Evolutionary conservation across 2,888 invertebrate genomes (phyloP).

Genomic region (Ephialtes manifestator): DNA sequence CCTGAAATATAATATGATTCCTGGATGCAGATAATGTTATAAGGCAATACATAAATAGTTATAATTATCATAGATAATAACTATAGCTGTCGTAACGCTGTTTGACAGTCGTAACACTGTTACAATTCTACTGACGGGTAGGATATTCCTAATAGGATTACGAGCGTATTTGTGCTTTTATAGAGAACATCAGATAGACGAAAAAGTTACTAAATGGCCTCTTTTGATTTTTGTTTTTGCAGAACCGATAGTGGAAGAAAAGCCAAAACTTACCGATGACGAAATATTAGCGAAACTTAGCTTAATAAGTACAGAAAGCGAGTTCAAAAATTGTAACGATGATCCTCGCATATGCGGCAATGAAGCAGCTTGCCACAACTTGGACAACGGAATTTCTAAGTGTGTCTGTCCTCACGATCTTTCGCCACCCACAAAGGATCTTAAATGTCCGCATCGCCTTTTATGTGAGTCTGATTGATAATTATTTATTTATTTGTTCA

Average conservation of each 20-base stretch:
- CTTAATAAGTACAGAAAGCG: conserved; percentile 64
- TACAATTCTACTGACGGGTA: neutral
- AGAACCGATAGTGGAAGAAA: conserved; percentile 73
- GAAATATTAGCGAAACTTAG: conserved; percentile 71
- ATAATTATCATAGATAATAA: neutral
- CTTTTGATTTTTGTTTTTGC: conserved; percentile 61
- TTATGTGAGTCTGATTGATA: conserved; percentile 86
- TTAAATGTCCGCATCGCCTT: conserved; percentile 88
- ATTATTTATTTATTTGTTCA: neutral
- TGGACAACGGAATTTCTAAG: conserved; percentile 87
- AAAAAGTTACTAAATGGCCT: neutral
- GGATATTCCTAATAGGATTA: neutral
- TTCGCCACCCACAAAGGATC: conserved; percentile 88
- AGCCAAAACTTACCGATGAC: conserved; percentile 18
- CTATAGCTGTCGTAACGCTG: neutral
- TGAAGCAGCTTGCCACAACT: conserved; percentile 89
- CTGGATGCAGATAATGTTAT: too few relatives aligned
- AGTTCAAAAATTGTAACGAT: conserved; percentile 78
- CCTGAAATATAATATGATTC: too few relatives aligned
- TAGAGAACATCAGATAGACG: neutral
- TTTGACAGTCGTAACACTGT: neutral
- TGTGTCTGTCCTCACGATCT: conserved; percentile 91
- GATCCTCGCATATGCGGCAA: conserved; percentile 87
- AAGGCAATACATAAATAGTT: too few relatives aligned
- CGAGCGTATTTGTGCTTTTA: neutral